Conservation (phyloP, 2,888 invertebrate species). For the Hirtodrosophila trivittata region DNA sequence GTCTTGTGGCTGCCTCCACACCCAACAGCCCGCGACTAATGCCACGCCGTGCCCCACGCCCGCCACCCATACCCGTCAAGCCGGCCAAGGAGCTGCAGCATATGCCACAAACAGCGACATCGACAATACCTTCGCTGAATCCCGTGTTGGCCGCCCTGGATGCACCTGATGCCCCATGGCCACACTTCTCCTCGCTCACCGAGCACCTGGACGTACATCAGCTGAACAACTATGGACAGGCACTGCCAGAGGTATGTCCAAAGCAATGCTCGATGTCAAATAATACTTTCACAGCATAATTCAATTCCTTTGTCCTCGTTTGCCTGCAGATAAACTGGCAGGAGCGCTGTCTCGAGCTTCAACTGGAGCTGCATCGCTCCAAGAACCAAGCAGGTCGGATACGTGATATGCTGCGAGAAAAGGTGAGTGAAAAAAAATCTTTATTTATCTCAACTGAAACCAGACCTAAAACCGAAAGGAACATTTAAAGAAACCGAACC, state of each 20-base stretch:
- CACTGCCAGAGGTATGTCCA: constrained; percentile 81
- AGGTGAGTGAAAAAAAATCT: constrained; percentile 86
- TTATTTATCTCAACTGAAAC: no score
- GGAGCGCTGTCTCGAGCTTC: constrained; percentile 93
- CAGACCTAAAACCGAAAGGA: no score
- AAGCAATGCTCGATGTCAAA: not conserved
- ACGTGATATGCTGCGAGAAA: constrained; percentile 94
- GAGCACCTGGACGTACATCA: constrained; percentile 83
- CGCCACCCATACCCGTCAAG: constrained; percentile 82
- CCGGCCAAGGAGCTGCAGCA: constrained; percentile 57
- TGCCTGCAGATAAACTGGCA: constrained; percentile 90
- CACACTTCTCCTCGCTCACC: constrained; percentile 80
- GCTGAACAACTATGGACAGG: constrained; percentile 84
- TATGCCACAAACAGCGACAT: constrained; percentile 58
- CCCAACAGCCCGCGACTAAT: constrained; percentile 90
- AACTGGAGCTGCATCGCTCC: constrained; percentile 93
- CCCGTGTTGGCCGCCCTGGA: constrained; percentile 78
- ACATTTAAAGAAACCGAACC: no score
- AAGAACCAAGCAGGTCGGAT: constrained; percentile 94
- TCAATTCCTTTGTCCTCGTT: not conserved
- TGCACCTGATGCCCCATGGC: constrained; percentile 83
- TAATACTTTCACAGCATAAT: no score
- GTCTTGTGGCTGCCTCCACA: constrained; percentile 84
- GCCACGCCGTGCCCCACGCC: constrained; percentile 85
- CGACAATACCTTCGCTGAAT: constrained; percentile 34